phyloP scores from a whole-genome alignment of 2,113 vertebrate species.

The Tamias sibiricus region DNA sequence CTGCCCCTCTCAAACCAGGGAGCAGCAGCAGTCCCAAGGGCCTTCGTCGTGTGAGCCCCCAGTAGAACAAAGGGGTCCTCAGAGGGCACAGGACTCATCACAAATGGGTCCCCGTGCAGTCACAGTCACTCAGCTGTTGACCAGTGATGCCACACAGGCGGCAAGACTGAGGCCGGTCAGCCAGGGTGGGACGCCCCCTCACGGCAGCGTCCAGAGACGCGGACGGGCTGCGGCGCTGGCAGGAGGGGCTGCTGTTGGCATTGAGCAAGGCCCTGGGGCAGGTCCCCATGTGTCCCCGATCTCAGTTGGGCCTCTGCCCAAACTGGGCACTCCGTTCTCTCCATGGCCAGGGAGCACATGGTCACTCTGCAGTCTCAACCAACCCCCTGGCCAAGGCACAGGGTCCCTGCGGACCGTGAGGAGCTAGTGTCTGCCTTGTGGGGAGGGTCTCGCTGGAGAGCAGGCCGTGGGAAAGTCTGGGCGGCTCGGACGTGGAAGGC shows the following conservation, averaged over 20 bases:
- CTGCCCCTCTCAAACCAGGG: not conserved
- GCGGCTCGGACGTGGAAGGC: too few species aligned
- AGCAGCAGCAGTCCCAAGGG: not conserved
- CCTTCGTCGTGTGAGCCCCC: not conserved
- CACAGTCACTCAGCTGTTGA: rapidly evolving
- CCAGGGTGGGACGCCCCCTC: not conserved
- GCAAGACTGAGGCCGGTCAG: not conserved
- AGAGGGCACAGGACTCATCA: not conserved
- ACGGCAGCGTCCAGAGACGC: not conserved
- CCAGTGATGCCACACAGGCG: rapidly evolving
- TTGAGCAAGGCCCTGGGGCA: not conserved
- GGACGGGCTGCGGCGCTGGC: rapidly evolving
- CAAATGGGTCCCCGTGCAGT: rapidly evolving
- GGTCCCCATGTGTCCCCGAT: not conserved
- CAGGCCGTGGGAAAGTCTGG: too few species aligned
- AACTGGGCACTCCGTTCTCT: too few species aligned
- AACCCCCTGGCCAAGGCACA: too few species aligned
- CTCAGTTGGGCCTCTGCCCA: too few species aligned
- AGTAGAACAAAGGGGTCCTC: not conserved
- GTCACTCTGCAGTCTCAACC: too few species aligned
- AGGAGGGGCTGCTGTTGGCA: rapidly evolving
- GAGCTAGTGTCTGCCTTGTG: too few species aligned
- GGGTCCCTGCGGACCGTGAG: too few species aligned
- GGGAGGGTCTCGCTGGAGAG: not conserved
- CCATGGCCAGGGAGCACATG: not conserved